A percentile compares a stretch with the other conserved stretches of the same genome.
These are phyloP conservation scores for Halichoeres trimaculatus DNA, from an alignment of 2,113 vertebrate genomes.

Conservation along the genomic window DNA sequence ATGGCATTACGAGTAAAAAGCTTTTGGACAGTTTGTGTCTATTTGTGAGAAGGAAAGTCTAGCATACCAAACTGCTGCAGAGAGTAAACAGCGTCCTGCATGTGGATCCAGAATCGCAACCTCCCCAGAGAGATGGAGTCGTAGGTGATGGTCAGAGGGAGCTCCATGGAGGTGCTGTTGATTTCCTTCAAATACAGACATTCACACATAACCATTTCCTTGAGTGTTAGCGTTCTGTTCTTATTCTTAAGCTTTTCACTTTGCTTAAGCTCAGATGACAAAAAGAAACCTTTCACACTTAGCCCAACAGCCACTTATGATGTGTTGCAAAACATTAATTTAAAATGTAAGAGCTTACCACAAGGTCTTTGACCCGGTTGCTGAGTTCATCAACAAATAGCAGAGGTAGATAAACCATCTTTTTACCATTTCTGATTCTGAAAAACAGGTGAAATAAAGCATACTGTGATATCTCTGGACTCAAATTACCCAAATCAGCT, in stretches of 20 bases:
- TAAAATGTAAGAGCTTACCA: constrained; percentile 82
- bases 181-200: constrained; percentile 86
- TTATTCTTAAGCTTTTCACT: too few relatives aligned
- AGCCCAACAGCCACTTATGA: not conserved
- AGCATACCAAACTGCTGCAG: constrained; percentile 94
- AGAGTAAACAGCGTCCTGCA: constrained; percentile 97
- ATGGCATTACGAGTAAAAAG: not conserved
- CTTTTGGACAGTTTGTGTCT: not conserved
- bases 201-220: not conserved
- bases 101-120: constrained; percentile 97
- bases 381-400: constrained; percentile 98
- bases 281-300: constrained; percentile 1
- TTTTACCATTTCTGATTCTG: constrained; percentile 92
- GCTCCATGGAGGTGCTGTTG: constrained; percentile 89
- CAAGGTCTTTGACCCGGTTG: constrained; percentile 95
- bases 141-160: constrained; percentile 93
- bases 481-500: not conserved
- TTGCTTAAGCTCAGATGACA: not conserved
- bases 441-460: constrained; percentile 26
- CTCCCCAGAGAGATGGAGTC: constrained; percentile 95
- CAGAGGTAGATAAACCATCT: constrained; percentile 97
- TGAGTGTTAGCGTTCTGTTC: too few relatives aligned
- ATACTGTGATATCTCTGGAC: not conserved
- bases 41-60: not conserved
- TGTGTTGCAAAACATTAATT: not conserved